Evolutionary conservation across 2,888 invertebrate genomes (phyloP).

Genomic region (Meganola albula): DNA sequence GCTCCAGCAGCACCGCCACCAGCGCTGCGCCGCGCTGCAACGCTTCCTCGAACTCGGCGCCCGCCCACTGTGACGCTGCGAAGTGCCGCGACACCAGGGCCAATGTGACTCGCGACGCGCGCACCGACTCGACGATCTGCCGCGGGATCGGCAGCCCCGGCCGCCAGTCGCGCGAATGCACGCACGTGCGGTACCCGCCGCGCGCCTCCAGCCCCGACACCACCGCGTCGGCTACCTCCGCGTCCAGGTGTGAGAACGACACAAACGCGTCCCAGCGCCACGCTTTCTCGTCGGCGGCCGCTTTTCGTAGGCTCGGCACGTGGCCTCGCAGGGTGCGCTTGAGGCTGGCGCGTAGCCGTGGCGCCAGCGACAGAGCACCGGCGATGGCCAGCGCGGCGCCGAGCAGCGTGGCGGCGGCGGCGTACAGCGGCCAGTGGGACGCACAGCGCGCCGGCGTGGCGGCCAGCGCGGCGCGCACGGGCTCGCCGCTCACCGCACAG

Average conservation of each 20-base stretch:
- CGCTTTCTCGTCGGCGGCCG: constrained; percentile 24
- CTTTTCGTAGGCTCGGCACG: constrained; percentile 30
- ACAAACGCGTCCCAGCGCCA: constrained; percentile 86
- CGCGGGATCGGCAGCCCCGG: constrained; percentile 28
- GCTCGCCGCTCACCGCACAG: neutral
- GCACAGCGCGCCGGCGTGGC: constrained; percentile 14
- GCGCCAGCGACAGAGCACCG: constrained; percentile 20
- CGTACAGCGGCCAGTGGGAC: constrained; percentile 14
- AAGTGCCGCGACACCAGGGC: constrained; percentile 29
- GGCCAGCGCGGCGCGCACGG: neutral
- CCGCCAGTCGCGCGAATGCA: constrained; percentile 30
- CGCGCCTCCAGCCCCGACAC: constrained; percentile 81
- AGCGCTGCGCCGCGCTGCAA: constrained; percentile 61
- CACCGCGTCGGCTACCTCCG: constrained; percentile 81
- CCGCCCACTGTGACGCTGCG: constrained; percentile 77
- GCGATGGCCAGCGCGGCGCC: constrained; percentile 18
- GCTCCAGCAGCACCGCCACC: constrained; percentile 82
- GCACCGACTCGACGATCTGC: constrained; percentile 27
- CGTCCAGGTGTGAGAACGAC: constrained; percentile 87
- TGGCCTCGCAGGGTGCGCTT: constrained; percentile 17
- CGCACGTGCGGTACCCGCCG: constrained; percentile 32
- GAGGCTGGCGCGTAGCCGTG: constrained; percentile 23
- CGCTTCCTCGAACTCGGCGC: constrained; percentile 81
- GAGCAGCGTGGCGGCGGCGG: constrained; percentile 10
- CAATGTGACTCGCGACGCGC: constrained; percentile 22